Conservation (phyloP, 92 coral and sea anemone species). For the Bergia sp. region DNA sequence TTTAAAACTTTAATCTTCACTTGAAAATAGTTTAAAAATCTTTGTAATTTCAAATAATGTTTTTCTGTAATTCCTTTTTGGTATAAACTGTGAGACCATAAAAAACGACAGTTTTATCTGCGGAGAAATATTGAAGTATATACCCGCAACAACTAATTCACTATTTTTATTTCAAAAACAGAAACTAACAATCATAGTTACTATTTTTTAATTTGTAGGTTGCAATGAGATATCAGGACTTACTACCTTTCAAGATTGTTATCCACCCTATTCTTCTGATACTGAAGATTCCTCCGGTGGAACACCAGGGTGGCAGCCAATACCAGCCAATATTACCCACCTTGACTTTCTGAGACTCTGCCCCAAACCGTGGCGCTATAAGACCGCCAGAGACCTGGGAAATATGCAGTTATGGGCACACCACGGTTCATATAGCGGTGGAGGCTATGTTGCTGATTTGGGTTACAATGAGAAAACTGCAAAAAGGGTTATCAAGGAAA, state of each 20-base stretch:
- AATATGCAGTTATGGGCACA: not conserved
- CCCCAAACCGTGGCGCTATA: conserved; percentile 60
- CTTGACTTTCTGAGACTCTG: conserved; percentile 30
- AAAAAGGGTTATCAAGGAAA: conserved; percentile 15
- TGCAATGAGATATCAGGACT: not conserved
- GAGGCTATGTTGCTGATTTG: conserved; percentile 42
- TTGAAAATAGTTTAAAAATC: too few relatives aligned
- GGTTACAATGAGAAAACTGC: conserved; percentile 48
- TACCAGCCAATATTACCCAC: conserved; percentile 35
- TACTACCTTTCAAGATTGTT: conserved; percentile 17
- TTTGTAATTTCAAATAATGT: too few relatives aligned
- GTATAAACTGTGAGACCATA: too few relatives aligned
- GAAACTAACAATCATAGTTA: too few relatives aligned
- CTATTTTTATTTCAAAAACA: too few relatives aligned
- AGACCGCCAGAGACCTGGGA: conserved; percentile 16
- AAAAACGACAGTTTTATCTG: too few relatives aligned
- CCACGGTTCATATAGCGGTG: conserved; percentile 37
- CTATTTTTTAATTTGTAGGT: not conserved
- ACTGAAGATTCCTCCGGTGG: conserved; percentile 33
- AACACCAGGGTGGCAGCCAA: conserved; percentile 49
- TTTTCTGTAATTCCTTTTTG: too few relatives aligned
- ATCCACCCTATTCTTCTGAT: conserved; percentile 15
- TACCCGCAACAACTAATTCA: too few relatives aligned
- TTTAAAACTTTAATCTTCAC: too few relatives aligned
- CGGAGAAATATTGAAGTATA: too few relatives aligned